Conservation (phyloP, 2,888 invertebrate genomes). For the Ctenicera cuprea region DNA sequence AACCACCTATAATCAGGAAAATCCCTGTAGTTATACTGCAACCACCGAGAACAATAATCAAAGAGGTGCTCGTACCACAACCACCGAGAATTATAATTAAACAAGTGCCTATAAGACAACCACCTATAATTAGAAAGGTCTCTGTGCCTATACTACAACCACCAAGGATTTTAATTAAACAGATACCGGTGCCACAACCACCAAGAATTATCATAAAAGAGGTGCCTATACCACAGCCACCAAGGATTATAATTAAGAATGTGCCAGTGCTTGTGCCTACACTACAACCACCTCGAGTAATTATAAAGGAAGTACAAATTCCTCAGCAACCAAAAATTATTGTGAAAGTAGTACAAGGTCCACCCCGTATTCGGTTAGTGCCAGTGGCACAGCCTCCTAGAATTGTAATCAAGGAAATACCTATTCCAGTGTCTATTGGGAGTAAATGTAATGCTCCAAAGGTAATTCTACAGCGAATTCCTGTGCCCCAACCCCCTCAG, state of each 20-base stretch:
- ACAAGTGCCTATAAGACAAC: conserved; percentile 22
- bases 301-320: conserved; percentile 37
- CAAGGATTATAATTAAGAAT: conserved; percentile 31
- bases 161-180: conserved; percentile 20
- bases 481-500: conserved; percentile 33
- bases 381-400: conserved; percentile 33
- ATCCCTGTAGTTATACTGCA: conserved; percentile 20
- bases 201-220: conserved; percentile 18
- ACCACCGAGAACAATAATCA: conserved; percentile 28
- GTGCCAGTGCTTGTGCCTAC: conserved; percentile 30
- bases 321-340: conserved; percentile 24
- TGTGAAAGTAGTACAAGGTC: conserved; percentile 38
- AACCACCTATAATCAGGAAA: no score
- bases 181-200: conserved; percentile 27
- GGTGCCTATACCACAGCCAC: conserved; percentile 30
- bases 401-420: conserved; percentile 21
- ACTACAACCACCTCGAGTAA: conserved; percentile 19
- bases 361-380: conserved; percentile 32
- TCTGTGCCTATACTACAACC: conserved; percentile 26
- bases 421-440: background rate
- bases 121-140: conserved; percentile 37
- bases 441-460: conserved; percentile 10
- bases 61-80: conserved; percentile 25
- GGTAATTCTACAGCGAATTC: conserved; percentile 30
- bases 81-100: conserved; percentile 33